A percentile compares a stretch with the other conserved stretches of the same genome.
Conservation (phyloP, 2,797 vertebrate species). For the Myotis myotis region DNA sequence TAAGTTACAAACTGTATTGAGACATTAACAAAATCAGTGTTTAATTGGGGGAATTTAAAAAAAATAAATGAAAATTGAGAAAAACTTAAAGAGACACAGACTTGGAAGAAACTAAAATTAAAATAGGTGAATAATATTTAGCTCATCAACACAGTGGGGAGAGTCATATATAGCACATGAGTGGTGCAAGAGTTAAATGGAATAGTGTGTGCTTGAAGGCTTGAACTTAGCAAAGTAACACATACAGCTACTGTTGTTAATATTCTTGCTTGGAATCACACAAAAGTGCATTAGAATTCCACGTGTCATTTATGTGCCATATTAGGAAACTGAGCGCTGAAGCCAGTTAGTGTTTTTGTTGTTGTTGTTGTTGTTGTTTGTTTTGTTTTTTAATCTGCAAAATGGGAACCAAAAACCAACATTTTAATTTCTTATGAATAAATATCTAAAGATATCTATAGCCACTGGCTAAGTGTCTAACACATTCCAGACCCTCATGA, state of each 20-base stretch:
- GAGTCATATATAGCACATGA: not conserved
- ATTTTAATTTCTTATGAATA: not conserved
- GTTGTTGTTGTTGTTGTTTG: not conserved
- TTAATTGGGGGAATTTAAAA: not conserved
- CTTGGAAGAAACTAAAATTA: not conserved
- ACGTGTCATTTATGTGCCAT: not conserved
- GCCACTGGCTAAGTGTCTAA: not conserved
- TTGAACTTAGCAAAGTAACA: not conserved
- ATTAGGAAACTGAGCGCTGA: not conserved
- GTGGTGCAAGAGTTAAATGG: not conserved
- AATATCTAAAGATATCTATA: not conserved
- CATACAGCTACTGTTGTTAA: not conserved
- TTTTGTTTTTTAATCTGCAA: not conserved
- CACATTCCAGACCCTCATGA: not conserved
- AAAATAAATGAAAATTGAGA: not conserved
- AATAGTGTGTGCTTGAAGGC: not conserved
- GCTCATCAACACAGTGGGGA: not conserved
- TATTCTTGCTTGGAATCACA: slow-evolving; percentile 29
- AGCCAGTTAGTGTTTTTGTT: not conserved
- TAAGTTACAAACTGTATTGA: slow-evolving; percentile 16
- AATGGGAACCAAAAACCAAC: not conserved
- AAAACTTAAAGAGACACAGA: not conserved
- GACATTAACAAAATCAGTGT: not conserved
- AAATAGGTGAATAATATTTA: not conserved
- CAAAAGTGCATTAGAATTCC: not conserved